Evolutionary conservation across 2,888 invertebrate species (phyloP).

Genomic region (Sarcophaga carnaria): DNA sequence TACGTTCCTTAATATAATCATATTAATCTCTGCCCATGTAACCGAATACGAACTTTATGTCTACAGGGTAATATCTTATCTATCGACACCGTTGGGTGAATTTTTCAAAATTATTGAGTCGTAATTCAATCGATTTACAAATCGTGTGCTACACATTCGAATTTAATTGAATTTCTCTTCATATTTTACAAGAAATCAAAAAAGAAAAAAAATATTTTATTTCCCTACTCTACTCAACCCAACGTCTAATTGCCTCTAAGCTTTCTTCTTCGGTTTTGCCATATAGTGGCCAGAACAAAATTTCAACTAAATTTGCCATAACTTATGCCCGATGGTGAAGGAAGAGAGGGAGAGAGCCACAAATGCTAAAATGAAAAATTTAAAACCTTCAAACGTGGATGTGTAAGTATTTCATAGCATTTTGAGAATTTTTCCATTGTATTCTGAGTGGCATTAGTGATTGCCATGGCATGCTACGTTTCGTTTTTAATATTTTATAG

Average conservation of each 20-base stretch:
- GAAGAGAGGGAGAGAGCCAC: background rate
- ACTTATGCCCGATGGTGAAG: conserved; percentile 22
- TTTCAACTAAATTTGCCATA: conserved; percentile 60
- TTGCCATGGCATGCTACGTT: background rate
- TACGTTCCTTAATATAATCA: too few species aligned
- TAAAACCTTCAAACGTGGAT: background rate
- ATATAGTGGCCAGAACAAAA: conserved; percentile 33
- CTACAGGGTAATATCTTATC: background rate
- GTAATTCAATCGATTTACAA: conserved; percentile 53
- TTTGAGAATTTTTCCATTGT: conserved; percentile 27
- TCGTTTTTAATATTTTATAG: background rate
- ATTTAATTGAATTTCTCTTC: conserved; percentile 55
- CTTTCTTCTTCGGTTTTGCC: conserved; percentile 48
- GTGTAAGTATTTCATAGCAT: conserved; percentile 27
- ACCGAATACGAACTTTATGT: background rate
- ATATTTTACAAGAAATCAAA: background rate
- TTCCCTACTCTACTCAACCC: conserved; percentile 40
- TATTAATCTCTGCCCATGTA: too few species aligned
- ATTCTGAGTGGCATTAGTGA: background rate
- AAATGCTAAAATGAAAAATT: background rate
- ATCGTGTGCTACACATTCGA: conserved; percentile 61
- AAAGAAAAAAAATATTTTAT: conserved; percentile 39
- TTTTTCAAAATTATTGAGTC: conserved; percentile 36
- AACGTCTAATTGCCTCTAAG: conserved; percentile 63
- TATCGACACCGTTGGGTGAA: background rate